Percentiles rank a stretch among this genome's conserved stretches.
phyloP scores from a whole-genome alignment of 1,140 invertebrate genomes.

The Drosophila biarmipes region DNA sequence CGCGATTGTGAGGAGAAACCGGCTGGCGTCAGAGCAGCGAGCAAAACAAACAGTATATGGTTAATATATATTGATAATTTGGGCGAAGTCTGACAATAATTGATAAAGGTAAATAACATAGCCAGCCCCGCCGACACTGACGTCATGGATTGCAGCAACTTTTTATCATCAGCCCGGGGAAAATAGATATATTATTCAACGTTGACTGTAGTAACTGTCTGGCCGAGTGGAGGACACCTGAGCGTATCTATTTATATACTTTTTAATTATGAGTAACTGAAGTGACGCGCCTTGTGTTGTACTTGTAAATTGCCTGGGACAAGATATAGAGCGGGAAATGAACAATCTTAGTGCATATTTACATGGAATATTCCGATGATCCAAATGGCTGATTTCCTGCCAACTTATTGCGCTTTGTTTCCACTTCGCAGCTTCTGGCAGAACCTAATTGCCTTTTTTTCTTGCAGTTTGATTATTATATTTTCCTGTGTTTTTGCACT shows the following conservation, averaged over 20 bases:
- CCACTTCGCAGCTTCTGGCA: conserved; percentile 7
- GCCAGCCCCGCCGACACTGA: conserved; percentile 30
- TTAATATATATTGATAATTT: conserved; percentile 22
- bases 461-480: conserved; percentile 1
- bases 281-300: conserved; percentile 41
- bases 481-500: conserved; percentile 12
- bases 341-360: conserved; percentile 59
- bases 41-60: conserved; percentile 18
- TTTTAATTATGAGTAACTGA: conserved; percentile 13
- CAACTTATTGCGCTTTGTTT: conserved; percentile 17
- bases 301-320: conserved; percentile 73
- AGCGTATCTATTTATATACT: conserved; percentile 20
- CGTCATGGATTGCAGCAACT: conserved; percentile 44
- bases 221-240: background rate
- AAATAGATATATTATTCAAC: conserved; percentile 28
- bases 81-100: conserved; percentile 40
- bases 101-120: conserved; percentile 53
- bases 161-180: conserved; percentile 47
- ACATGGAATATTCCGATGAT: conserved; percentile 53
- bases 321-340: conserved; percentile 26
- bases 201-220: conserved; percentile 5
- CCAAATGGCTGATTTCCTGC: conserved; percentile 13
- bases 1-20: conserved; percentile 6
- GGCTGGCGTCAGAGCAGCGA: conserved; percentile 41
- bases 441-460: background rate